Evolutionary conservation across 1,140 invertebrate species (phyloP).

Genomic region (Matsumurasca onukii): DNA sequence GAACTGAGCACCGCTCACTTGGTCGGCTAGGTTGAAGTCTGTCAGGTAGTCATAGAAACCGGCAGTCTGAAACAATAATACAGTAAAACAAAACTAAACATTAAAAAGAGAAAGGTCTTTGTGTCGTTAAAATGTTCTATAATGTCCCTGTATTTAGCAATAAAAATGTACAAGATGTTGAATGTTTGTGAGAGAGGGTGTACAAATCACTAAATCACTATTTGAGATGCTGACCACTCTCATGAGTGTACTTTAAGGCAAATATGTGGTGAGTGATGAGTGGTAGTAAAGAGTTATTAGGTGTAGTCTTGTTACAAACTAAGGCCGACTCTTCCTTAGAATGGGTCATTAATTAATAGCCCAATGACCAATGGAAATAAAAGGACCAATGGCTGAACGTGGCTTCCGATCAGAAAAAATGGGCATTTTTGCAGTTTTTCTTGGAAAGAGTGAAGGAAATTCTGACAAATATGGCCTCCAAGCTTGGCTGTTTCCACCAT

Average conservation of each 20-base stretch:
- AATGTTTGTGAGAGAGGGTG: neutral
- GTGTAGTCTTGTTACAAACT: neutral
- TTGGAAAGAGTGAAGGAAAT: neutral
- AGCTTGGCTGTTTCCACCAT: too few relatives aligned
- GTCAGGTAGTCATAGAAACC: neutral
- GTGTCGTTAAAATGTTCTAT: neutral
- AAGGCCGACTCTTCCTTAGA: too few relatives aligned
- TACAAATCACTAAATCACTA: neutral
- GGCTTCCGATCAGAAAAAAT: neutral
- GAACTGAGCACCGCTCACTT: too few relatives aligned
- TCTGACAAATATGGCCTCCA: neutral
- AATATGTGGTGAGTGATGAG: too few relatives aligned
- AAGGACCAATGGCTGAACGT: too few relatives aligned
- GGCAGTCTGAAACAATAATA: conserved; percentile 1
- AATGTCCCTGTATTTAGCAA: neutral
- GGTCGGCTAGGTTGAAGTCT: too few relatives aligned
- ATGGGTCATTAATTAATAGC: neutral
- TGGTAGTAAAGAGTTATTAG: too few relatives aligned
- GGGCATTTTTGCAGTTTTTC: neutral
- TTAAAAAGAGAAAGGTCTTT: neutral
- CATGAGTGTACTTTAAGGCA: too few relatives aligned
- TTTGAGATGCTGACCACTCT: too few relatives aligned
- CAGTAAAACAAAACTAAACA: neutral
- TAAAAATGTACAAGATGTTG: neutral
- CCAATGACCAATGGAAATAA: neutral